phyloP scores from a whole-genome alignment of 2,113 vertebrate genomes.

The Caloenas nicobarica region DNA sequence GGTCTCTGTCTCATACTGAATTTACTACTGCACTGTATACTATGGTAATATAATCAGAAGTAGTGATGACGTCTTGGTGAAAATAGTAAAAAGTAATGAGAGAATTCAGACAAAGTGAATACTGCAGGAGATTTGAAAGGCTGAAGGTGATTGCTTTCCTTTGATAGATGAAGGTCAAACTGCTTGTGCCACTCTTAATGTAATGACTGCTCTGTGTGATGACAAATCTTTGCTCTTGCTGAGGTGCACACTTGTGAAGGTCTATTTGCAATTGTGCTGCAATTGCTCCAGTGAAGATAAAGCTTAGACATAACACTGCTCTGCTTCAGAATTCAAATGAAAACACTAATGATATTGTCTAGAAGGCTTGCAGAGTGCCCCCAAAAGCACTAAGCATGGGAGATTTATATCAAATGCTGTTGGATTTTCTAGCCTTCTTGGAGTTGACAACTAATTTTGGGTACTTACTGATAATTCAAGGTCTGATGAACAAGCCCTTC shows the following conservation, averaged over 20 bases:
- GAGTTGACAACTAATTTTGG: constrained; percentile 1
- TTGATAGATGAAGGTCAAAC: background rate
- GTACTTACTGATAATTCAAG: constrained; percentile 19
- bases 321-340: background rate
- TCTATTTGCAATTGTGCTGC: background rate
- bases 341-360: background rate
- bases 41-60: background rate
- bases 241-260: background rate
- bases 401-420: background rate
- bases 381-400: background rate
- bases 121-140: background rate
- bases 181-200: background rate
- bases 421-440: background rate
- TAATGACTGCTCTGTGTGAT: background rate
- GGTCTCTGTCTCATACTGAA: background rate
- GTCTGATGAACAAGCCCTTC: constrained; percentile 32
- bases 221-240: background rate
- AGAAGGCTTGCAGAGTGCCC: background rate
- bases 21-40: too few species aligned
- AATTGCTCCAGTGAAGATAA: background rate
- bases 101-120: background rate
- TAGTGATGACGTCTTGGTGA: background rate
- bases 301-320: background rate
- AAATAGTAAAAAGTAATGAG: background rate
- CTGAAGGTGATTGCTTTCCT: background rate